Evolutionary conservation across 2,113 vertebrate genomes (phyloP).

Genomic region (Atrichornis clamosus): DNA sequence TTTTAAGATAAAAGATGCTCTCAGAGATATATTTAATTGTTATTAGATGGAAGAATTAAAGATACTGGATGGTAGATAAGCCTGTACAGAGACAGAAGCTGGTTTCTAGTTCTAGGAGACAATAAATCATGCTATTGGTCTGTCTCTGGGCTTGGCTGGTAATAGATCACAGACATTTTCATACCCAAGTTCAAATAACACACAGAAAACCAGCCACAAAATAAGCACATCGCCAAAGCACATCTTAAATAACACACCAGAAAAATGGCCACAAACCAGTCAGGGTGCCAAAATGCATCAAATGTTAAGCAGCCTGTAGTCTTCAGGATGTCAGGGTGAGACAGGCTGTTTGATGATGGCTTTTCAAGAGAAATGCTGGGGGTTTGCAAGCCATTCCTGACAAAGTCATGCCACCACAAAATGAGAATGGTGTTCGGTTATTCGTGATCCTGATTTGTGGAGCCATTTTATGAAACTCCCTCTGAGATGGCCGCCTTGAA

Average conservation of each 20-base stretch:
- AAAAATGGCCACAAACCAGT: neutral
- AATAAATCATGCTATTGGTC: neutral
- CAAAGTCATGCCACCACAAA: neutral
- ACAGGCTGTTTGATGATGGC: neutral
- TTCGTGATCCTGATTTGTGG: neutral
- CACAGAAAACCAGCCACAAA: neutral
- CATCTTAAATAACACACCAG: neutral
- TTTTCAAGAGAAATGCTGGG: neutral
- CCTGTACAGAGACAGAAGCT: neutral
- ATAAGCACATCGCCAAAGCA: neutral
- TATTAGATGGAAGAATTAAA: neutral
- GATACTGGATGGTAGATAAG: neutral
- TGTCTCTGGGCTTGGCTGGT: neutral
- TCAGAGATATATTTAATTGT: neutral
- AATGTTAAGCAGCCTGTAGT: neutral
- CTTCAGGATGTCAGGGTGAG: neutral
- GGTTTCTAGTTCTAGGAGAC: neutral
- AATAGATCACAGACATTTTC: neutral
- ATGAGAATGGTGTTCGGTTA: rapidly evolving
- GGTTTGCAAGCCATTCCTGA: neutral
- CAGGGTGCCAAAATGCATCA: neutral
- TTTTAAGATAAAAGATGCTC: neutral
- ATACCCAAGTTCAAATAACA: neutral
- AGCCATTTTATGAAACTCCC: neutral
- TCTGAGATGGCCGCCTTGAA: neutral